These are phyloP conservation scores for Neosilurus mollespiculum DNA, from an alignment of 2,797 vertebrate genomes.

Conservation along the genomic window DNA sequence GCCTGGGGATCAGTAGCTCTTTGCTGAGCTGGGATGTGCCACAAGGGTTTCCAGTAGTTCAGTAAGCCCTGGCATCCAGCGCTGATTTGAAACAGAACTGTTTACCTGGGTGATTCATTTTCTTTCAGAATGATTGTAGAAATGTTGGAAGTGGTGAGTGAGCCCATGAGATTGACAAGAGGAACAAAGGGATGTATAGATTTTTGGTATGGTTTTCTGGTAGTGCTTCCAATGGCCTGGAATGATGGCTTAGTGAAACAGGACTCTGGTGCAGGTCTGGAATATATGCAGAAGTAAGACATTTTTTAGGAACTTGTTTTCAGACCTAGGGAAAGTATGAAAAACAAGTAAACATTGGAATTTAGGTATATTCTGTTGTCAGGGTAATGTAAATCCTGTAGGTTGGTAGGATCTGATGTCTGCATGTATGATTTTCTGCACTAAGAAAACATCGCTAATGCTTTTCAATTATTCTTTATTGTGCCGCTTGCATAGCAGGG, in stretches of 20 bases:
- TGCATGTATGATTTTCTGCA: background rate
- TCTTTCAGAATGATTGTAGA: slow-evolving; percentile 12
- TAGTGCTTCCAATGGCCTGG: slow-evolving; percentile 17
- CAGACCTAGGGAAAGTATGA: background rate
- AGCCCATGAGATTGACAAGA: slow-evolving; percentile 28
- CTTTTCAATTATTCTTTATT: background rate
- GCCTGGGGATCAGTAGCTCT: slow-evolving; percentile 47
- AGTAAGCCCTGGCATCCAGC: slow-evolving; percentile 21
- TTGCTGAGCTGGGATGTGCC: slow-evolving; percentile 27
- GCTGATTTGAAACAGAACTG: background rate
- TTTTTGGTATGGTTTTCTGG: slow-evolving; percentile 18
- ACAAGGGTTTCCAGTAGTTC: slow-evolving; percentile 40
- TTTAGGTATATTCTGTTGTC: background rate
- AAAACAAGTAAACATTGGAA: background rate
- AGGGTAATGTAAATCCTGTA: background rate
- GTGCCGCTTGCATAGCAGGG: too few relatives aligned
- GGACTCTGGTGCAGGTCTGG: background rate
- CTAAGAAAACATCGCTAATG: background rate
- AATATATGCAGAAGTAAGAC: background rate
- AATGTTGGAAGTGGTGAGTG: background rate
- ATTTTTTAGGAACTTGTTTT: background rate
- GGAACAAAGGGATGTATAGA: slow-evolving; percentile 34
- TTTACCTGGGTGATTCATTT: background rate
- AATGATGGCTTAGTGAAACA: slow-evolving; percentile 30
- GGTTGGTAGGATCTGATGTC: too few relatives aligned